Conservation (phyloP, 2,113 vertebrate genomes). For the Enhydra lutris region DNA sequence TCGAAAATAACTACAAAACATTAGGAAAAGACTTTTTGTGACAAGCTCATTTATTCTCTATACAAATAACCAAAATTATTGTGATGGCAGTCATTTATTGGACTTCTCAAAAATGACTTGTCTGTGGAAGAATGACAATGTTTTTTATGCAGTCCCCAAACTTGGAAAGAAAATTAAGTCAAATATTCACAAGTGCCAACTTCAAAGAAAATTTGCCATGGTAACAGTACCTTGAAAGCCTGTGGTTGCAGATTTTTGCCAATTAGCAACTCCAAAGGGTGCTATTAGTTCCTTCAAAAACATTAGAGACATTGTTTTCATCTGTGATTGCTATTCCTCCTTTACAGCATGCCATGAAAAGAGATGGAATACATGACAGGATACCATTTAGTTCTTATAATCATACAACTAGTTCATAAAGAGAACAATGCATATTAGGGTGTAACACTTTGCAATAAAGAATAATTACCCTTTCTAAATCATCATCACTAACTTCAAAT, state of each 20-base stretch:
- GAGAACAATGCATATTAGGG: constrained; percentile 55
- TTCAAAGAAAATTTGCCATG: constrained; percentile 90
- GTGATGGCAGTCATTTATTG: constrained; percentile 71
- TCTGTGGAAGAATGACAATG: constrained; percentile 80
- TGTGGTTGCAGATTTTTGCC: constrained; percentile 84
- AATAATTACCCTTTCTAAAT: constrained; percentile 70
- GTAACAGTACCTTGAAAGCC: constrained; percentile 87
- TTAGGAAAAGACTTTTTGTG: background rate
- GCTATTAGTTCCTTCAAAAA: constrained; percentile 87
- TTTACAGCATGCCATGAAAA: constrained; percentile 67
- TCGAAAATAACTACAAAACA: background rate
- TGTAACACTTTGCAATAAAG: constrained; percentile 61
- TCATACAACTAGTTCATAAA: constrained; percentile 69
- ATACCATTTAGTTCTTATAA: constrained; percentile 51
- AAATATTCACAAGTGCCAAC: constrained; percentile 85
- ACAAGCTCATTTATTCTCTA: constrained; percentile 45
- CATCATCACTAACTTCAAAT: constrained; percentile 52
- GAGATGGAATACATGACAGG: background rate
- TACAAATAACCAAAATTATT: background rate
- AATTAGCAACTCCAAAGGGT: constrained; percentile 91
- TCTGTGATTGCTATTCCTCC: constrained; percentile 79
- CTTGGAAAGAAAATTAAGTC: constrained; percentile 80
- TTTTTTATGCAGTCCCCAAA: constrained; percentile 77
- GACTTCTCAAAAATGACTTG: constrained; percentile 63
- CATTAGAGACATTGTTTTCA: constrained; percentile 79